Percentiles rank a stretch among this genome's conserved stretches.
Evolutionary conservation across 2,888 invertebrate species (phyloP).

Genomic region (Dynastes tityus): DNA sequence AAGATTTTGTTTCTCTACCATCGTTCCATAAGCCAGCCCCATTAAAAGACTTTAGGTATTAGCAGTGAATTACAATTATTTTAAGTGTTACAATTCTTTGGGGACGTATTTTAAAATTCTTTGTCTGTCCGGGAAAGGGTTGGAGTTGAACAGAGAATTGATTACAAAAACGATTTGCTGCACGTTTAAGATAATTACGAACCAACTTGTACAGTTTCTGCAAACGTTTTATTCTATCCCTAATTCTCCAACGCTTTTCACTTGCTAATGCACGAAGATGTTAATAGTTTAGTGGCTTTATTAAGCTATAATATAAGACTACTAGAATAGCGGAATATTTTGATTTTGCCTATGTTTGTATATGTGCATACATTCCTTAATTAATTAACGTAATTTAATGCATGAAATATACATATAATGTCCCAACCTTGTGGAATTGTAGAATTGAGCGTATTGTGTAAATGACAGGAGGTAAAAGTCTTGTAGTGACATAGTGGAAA

Average conservation of each 20-base stretch:
- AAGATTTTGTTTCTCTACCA: slow-evolving; percentile 42
- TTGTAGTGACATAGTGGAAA: no score
- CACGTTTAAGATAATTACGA: slow-evolving; percentile 54
- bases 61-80: slow-evolving; percentile 65
- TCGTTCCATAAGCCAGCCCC: slow-evolving; percentile 52
- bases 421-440: no score
- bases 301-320: not conserved
- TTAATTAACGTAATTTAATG: not conserved
- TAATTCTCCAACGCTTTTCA: not conserved
- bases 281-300: not conserved
- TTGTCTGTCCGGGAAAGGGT: slow-evolving; percentile 65
- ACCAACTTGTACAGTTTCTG: slow-evolving; percentile 25
- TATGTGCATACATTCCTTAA: not conserved
- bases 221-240: slow-evolving; percentile 15
- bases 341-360: no score
- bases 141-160: slow-evolving; percentile 64
- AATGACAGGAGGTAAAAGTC: no score
- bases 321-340: no score
- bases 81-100: slow-evolving; percentile 66
- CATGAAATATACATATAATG: no score
- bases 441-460: no score
- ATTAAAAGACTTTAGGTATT: slow-evolving; percentile 56
- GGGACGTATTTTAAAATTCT: slow-evolving; percentile 64
- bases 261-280: not conserved
- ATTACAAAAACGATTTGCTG: slow-evolving; percentile 51